Evolutionary conservation across 2,888 invertebrate genomes (phyloP).

Genomic region (Cephalotes varians): DNA sequence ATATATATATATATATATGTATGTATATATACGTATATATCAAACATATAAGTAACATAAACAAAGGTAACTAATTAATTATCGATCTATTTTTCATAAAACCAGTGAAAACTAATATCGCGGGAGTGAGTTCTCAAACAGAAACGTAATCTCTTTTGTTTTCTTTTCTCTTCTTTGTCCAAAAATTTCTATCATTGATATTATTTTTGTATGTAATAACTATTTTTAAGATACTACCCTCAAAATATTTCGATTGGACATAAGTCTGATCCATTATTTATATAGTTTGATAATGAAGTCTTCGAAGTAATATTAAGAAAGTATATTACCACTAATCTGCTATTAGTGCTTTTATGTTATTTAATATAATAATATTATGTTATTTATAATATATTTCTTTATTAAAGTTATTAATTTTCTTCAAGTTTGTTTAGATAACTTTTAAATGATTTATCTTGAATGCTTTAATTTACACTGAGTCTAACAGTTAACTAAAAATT

Average conservation of each 20-base stretch:
- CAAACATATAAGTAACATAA: neutral
- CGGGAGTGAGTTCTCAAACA: conserved; percentile 26
- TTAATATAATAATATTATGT: no score
- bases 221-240: neutral
- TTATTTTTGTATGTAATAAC: neutral
- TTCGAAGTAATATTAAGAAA: neutral
- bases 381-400: neutral
- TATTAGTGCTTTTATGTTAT: neutral
- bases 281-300: neutral
- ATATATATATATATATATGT: neutral
- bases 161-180: neutral
- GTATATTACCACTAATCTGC: neutral
- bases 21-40: neutral
- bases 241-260: neutral
- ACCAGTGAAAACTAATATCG: conserved; percentile 14
- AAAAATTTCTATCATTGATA: conserved; percentile 2
- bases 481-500: neutral
- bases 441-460: neutral
- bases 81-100: conserved; percentile 28
- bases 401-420: neutral
- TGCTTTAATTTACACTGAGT: neutral
- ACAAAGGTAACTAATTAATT: conserved; percentile 26
- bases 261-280: conserved; percentile 16
- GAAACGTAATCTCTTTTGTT: no score
- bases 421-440: neutral